A percentile compares a stretch with the other conserved stretches of the same genome.
Evolutionary conservation across 2,113 vertebrate species (phyloP).

Genomic region (Pluvialis apricaria): DNA sequence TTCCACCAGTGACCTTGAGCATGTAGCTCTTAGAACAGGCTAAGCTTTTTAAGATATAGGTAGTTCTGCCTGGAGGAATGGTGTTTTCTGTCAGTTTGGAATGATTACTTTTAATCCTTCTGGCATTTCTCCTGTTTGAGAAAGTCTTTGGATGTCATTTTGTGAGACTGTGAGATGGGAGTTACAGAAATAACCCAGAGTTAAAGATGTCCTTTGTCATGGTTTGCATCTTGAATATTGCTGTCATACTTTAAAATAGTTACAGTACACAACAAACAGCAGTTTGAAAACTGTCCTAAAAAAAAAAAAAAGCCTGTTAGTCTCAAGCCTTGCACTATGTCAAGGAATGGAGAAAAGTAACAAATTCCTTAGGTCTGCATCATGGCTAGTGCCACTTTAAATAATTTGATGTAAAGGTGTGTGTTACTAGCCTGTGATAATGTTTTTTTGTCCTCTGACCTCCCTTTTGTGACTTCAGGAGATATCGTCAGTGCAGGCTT

Average conservation of each 20-base stretch:
- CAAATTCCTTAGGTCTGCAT: background rate
- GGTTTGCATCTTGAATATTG: background rate
- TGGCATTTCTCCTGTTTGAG: background rate
- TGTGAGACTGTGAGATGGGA: background rate
- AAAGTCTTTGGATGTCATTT: background rate
- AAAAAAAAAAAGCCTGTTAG: background rate
- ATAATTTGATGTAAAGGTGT: background rate
- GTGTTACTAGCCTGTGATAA: background rate
- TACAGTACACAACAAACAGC: background rate
- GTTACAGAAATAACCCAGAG: background rate
- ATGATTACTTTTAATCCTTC: background rate
- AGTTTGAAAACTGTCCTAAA: background rate
- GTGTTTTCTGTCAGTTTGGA: background rate
- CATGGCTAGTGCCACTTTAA: background rate
- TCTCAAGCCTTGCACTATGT: background rate
- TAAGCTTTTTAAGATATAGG: background rate
- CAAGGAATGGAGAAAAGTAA: background rate
- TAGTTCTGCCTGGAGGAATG: background rate
- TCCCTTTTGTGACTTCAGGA: background rate
- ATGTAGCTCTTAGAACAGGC: background rate
- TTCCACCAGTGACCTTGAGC: background rate
- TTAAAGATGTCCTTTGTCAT: background rate
- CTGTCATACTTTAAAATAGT: background rate
- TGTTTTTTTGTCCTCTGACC: background rate
- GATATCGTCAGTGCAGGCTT: background rate